A percentile compares a stretch with the other conserved stretches of the same genome.
Conservation (phyloP, 1,140 invertebrate genomes). For the Lasioglossum baleicum region DNA sequence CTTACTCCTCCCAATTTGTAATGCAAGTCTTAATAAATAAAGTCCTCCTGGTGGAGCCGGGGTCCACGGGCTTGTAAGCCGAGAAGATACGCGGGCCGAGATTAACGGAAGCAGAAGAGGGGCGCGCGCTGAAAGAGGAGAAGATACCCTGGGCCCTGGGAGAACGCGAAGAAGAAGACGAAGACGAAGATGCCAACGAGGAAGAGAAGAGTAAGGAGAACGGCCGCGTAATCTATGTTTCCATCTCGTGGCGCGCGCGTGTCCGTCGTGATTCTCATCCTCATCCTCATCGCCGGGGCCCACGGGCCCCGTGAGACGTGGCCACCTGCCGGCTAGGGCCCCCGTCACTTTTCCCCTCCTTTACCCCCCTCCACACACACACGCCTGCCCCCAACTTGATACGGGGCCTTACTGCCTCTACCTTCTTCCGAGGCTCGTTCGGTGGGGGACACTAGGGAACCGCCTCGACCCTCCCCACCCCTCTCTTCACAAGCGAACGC, state of each 20-base stretch:
- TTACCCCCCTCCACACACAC: background rate
- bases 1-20: conserved; percentile 54
- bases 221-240: conserved; percentile 73
- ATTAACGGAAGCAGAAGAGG: conserved; percentile 62
- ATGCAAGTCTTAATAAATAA: conserved; percentile 64
- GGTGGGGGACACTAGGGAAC: conserved; percentile 35
- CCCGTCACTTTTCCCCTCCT: conserved; percentile 24
- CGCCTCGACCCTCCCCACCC: conserved; percentile 27
- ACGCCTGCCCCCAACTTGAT: too few species aligned
- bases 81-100: conserved; percentile 58
- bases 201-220: conserved; percentile 54
- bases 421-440: background rate
- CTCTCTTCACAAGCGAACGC: conserved; percentile 55
- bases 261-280: conserved; percentile 77
- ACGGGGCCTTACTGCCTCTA: background rate
- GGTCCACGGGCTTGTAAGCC: conserved; percentile 43
- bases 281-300: conserved; percentile 40
- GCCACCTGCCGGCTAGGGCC: conserved; percentile 74
- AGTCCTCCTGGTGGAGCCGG: conserved; percentile 28
- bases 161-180: conserved; percentile 8
- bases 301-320: conserved; percentile 70
- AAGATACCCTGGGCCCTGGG: conserved; percentile 27
- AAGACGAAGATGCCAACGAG: conserved; percentile 50
- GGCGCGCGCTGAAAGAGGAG: conserved; percentile 17
- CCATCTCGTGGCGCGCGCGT: conserved; percentile 78